These are phyloP conservation scores for Polyodon spathula DNA, from an alignment of 2,113 vertebrate species.

Conservation along the genomic window DNA sequence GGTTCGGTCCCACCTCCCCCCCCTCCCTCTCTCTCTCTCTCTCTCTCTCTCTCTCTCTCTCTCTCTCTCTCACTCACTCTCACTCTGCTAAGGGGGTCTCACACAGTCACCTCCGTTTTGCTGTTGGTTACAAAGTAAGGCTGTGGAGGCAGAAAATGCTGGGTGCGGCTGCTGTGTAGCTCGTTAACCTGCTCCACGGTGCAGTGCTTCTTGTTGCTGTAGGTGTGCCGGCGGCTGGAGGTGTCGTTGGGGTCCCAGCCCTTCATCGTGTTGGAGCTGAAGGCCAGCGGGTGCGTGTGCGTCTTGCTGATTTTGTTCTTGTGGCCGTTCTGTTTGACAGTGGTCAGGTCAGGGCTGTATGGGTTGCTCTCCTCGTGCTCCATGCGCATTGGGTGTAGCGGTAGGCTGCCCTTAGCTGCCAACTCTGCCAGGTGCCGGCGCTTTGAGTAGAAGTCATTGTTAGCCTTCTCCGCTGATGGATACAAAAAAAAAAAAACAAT, in stretches of 20 bases:
- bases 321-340: conserved; percentile 72
- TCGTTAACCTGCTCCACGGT: conserved; percentile 71
- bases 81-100: conserved; percentile 35
- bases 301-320: conserved; percentile 68
- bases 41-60: conserved; percentile 1
- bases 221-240: conserved; percentile 76
- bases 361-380: conserved; percentile 71
- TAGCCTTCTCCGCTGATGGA: conserved; percentile 79
- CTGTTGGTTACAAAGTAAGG: conserved; percentile 98
- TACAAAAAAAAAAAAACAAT: conserved; percentile 17
- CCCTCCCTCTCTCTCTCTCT: not conserved
- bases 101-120: conserved; percentile 99
- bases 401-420: conserved; percentile 78
- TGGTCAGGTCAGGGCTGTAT: conserved; percentile 74
- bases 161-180: conserved; percentile 72
- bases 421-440: conserved; percentile 82
- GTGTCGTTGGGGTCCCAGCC: conserved; percentile 86
- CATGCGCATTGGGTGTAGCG: conserved; percentile 74
- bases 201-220: conserved; percentile 74
- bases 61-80: not conserved
- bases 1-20: too few species aligned
- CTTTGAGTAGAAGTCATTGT: conserved; percentile 84
- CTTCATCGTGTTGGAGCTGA: conserved; percentile 80
- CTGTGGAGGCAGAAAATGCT: conserved; percentile 85
- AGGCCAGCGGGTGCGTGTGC: conserved; percentile 68